A percentile compares a stretch with the other conserved stretches of the same genome.
These are phyloP conservation scores for Triplophysa dalaica DNA, from an alignment of 2,113 vertebrate genomes.

Conservation along the genomic window DNA sequence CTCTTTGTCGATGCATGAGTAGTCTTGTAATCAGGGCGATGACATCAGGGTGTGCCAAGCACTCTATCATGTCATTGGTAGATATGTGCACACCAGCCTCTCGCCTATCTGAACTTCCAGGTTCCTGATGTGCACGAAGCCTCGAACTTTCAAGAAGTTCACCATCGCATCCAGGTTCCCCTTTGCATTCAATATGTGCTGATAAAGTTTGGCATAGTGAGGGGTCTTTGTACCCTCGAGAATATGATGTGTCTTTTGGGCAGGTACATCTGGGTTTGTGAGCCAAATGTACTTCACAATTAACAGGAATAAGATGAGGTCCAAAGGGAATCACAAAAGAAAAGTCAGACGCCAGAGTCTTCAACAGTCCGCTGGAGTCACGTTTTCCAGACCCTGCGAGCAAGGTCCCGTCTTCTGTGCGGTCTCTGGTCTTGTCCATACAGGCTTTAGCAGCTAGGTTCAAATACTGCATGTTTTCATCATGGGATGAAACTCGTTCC, in stretches of 20 bases:
- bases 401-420: neutral
- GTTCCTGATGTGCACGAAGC: neutral
- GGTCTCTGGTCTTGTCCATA: conserved; percentile 55
- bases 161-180: neutral
- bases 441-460: conserved; percentile 80
- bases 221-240: neutral
- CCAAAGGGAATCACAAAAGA: conserved; percentile 71
- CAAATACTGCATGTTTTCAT: conserved; percentile 84
- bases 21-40: conserved; percentile 79
- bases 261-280: neutral
- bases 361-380: conserved; percentile 53
- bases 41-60: conserved; percentile 85
- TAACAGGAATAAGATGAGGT: conserved; percentile 79
- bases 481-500: conserved; percentile 80
- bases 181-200: neutral
- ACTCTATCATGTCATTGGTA: conserved; percentile 89
- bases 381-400: conserved; percentile 57
- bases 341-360: neutral
- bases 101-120: neutral
- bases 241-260: neutral
- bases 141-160: conserved; percentile 12
- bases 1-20: conserved; percentile 74
- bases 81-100: conserved; percentile 62
- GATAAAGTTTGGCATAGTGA: conserved; percentile 21
- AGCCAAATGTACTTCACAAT: conserved; percentile 37